Evolutionary conservation across 2,797 vertebrate species (phyloP).

Genomic region (Hemibagrus guttatus): DNA sequence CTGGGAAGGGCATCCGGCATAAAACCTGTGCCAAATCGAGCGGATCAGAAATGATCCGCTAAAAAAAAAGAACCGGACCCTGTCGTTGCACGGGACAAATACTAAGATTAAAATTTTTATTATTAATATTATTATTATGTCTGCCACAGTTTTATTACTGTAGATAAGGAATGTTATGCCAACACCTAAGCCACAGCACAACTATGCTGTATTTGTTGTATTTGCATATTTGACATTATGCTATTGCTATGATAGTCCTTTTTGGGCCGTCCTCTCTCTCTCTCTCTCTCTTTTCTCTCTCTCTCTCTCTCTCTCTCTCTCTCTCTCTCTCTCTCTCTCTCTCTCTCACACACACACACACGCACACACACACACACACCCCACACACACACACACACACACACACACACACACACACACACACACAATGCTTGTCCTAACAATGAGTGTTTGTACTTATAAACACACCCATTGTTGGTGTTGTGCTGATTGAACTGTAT

Average conservation of each 20-base stretch:
- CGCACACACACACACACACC: background rate
- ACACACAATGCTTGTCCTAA: background rate
- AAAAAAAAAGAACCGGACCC: too few relatives aligned
- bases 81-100: too few relatives aligned
- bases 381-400: background rate
- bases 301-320: too few relatives aligned
- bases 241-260: background rate
- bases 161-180: background rate
- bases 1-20: too few relatives aligned
- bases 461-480: conserved; percentile 22
- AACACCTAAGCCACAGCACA: background rate
- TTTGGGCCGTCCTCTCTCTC: background rate
- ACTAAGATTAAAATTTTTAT: too few relatives aligned
- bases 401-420: background rate
- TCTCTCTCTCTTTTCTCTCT: too few relatives aligned
- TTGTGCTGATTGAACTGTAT: background rate
- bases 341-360: background rate
- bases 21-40: too few relatives aligned
- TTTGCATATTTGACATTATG: background rate
- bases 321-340: too few relatives aligned
- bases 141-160: background rate
- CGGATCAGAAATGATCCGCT: too few relatives aligned
- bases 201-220: background rate
- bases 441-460: conserved; percentile 7
- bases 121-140: too few relatives aligned